A percentile compares a stretch with the other conserved stretches of the same genome.
phyloP scores from a whole-genome alignment of 2,113 vertebrate species.

The Heliornis fulica region DNA sequence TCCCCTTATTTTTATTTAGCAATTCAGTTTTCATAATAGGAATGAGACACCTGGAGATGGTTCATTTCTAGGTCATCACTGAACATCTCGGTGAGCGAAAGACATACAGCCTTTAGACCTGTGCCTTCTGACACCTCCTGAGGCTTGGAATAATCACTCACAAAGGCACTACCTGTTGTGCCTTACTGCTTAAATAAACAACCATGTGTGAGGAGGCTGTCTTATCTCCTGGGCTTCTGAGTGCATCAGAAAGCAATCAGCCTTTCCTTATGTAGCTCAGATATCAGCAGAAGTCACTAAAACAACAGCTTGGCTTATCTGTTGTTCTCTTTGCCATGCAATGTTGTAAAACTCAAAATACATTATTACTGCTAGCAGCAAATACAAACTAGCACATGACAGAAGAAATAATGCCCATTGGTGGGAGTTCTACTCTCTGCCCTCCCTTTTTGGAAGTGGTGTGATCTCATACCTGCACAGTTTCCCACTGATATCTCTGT shows the following conservation, averaged over 20 bases:
- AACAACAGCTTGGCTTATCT: constrained; percentile 50
- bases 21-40: not conserved
- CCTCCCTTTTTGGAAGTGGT: constrained; percentile 11
- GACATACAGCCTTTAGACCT: not conserved
- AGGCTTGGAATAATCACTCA: constrained; percentile 42
- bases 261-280: constrained; percentile 33
- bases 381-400: constrained; percentile 22
- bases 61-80: constrained; percentile 14
- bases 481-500: constrained; percentile 30
- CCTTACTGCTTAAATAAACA: constrained; percentile 64
- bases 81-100: constrained; percentile 28
- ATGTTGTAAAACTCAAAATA: constrained; percentile 45
- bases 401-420: constrained; percentile 17
- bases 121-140: constrained; percentile 47
- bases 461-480: constrained; percentile 7
- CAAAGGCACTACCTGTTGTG: constrained; percentile 53
- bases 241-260: constrained; percentile 59
- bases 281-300: constrained; percentile 40
- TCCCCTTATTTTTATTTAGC: not conserved
- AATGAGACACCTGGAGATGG: not conserved
- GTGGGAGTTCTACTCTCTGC: not conserved
- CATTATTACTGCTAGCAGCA: constrained; percentile 36
- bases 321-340: constrained; percentile 46
- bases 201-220: constrained; percentile 30
- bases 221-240: constrained; percentile 61